Percentiles rank a stretch among this genome's conserved stretches.
phyloP scores from a whole-genome alignment of 1,140 invertebrate genomes.

The Gyrodactylus bullatarudis region DNA sequence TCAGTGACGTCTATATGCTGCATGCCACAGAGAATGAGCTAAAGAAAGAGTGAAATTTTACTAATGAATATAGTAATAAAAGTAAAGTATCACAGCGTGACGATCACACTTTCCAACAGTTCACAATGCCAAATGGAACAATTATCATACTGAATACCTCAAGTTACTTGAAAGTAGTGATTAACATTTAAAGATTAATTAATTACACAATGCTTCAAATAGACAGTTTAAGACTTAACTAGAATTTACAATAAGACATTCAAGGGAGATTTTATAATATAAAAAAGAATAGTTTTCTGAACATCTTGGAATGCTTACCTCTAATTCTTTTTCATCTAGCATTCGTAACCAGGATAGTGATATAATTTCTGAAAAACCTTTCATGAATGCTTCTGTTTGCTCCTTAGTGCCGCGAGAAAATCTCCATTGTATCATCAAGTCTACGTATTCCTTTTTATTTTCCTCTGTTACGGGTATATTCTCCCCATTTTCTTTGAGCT shows the following conservation, averaged over 20 bases:
- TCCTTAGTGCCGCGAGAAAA: slow-evolving; percentile 74
- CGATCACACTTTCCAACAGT: slow-evolving; percentile 50
- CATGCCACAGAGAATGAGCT: slow-evolving; percentile 67
- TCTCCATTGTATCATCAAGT: slow-evolving; percentile 67
- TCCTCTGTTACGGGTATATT: slow-evolving; percentile 48
- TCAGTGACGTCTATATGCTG: slow-evolving; percentile 95
- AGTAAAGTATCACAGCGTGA: slow-evolving; percentile 68
- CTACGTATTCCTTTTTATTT: slow-evolving; percentile 83
- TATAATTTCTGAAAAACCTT: slow-evolving; percentile 70
- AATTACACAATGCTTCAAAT: neutral
- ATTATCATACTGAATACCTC: too few species aligned
- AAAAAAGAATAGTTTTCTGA: neutral
- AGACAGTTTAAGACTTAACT: neutral
- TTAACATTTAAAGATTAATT: too few species aligned
- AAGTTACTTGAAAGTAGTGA: too few species aligned
- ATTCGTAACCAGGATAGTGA: slow-evolving; percentile 80
- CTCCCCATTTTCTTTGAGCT: slow-evolving; percentile 49
- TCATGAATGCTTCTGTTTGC: slow-evolving; percentile 51
- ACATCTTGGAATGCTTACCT: slow-evolving; percentile 21
- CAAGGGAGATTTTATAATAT: too few species aligned
- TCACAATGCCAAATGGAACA: slow-evolving; percentile 73
- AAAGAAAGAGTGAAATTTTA: slow-evolving; percentile 59
- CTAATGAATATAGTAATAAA: slow-evolving; percentile 69
- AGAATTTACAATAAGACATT: too few species aligned
- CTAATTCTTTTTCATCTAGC: slow-evolving; percentile 72